Base-by-base conservation (phyloP, 1,140 invertebrate species). In the Berghia stephanieae region DNA sequence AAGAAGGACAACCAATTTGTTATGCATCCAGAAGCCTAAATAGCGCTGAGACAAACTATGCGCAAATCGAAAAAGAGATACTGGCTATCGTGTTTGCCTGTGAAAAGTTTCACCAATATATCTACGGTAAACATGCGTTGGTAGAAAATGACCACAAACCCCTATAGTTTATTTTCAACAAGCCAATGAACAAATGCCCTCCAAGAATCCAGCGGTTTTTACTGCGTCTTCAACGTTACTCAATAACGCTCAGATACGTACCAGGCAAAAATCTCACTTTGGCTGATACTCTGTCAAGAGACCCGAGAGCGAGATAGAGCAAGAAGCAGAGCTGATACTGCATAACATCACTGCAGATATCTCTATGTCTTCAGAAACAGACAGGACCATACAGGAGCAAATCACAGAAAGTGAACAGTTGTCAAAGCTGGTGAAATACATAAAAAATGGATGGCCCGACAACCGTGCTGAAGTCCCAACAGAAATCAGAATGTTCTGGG, bases 1-100 rank as follows among this genome's bases (percentile, higher is more conserved):
- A 81, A 63, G 46, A 81, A 46, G 68, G 60, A 1, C 69, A 73
- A 24, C 80, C 80, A n/a, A 69, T 82, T 13, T 79, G 78, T 40
- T 84, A 66, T 67, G 77, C 67, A 71, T 83, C 83, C 0, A 40
- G 80, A 34, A 80, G 78, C 49, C 69, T 85, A 21, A 81, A 75
- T 27, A 31, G 83, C 31, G 83, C 89, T 5, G 89, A 92, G 80
- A 78, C 83, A 80, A 90, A 88, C 55, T 91, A 92, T 66, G 82
- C 88, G 21, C 89, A 91, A 77, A 89, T 91, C 40, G 91, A 93
- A 55, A 91, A 88, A 83, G 91, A 93, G 86, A 90, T 87, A 6
- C 80, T 91, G n/a, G 88, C 89, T 10, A 85, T 91, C n/a, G 78
- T 91, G 0, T 92, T 87, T 83, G 89, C 87, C 1, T 87, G 92